Percentiles rank a stretch among this genome's conserved stretches.
Evolutionary conservation across 1,140 invertebrate species (phyloP).

Genomic region (Colletes latitarsis): DNA sequence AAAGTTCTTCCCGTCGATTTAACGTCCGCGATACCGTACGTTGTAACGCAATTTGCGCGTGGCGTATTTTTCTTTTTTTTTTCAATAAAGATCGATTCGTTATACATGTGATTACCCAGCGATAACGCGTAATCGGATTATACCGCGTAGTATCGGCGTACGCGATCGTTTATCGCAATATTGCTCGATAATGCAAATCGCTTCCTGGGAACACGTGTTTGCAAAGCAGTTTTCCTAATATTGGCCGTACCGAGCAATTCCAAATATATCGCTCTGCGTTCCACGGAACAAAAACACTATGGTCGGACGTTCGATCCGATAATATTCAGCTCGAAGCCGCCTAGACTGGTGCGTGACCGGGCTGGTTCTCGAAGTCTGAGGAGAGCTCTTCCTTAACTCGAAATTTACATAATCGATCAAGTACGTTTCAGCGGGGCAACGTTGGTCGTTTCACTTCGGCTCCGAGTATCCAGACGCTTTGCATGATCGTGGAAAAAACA

Average conservation of each 20-base stretch:
- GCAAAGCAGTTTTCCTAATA: not conserved
- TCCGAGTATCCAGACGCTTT: slow-evolving; percentile 27
- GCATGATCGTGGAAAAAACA: slow-evolving; percentile 41
- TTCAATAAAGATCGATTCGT: slow-evolving; percentile 19
- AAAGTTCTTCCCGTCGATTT: not conserved
- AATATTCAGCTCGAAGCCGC: slow-evolving; percentile 25
- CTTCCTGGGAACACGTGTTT: slow-evolving; percentile 6
- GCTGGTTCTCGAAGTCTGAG: slow-evolving; percentile 27
- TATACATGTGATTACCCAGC: slow-evolving; percentile 21
- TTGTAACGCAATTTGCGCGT: slow-evolving; percentile 12
- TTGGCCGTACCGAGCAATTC: not conserved
- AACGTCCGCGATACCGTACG: not conserved
- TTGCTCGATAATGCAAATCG: not conserved
- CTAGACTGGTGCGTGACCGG: slow-evolving; percentile 26
- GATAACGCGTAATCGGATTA: slow-evolving; percentile 38
- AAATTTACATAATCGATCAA: slow-evolving; percentile 56
- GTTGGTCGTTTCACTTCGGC: slow-evolving; percentile 32
- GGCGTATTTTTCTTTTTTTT: not conserved
- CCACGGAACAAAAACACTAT: not conserved
- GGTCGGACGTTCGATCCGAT: not conserved
- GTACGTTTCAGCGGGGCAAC: slow-evolving; percentile 10
- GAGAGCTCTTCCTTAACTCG: slow-evolving; percentile 12
- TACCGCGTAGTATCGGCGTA: not conserved
- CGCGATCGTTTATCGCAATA: slow-evolving; percentile 26
- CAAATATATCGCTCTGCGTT: not conserved